Evolutionary conservation across 2,797 vertebrate species (phyloP).

Genomic region (Decapterus maruadsi): DNA sequence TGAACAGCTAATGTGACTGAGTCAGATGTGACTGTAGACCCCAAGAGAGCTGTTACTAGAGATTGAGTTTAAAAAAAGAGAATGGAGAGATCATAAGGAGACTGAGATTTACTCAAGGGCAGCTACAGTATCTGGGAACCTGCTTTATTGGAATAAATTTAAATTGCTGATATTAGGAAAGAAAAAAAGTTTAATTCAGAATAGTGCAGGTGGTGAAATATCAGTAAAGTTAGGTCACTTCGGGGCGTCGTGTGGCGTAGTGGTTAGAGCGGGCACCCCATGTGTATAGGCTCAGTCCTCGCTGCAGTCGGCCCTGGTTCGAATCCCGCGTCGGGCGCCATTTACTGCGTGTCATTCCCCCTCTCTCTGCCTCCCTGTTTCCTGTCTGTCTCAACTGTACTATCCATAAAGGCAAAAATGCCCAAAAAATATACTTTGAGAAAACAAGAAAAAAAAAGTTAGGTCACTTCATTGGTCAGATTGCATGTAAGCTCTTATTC

Average conservation of each 20-base stretch:
- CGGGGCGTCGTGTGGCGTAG: too few species aligned
- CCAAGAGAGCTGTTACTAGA: conserved; percentile 25
- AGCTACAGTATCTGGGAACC: not conserved
- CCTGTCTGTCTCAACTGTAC: too few species aligned
- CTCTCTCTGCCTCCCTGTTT: too few species aligned
- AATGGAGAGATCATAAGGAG: not conserved
- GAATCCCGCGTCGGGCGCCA: too few species aligned
- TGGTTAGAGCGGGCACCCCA: too few species aligned
- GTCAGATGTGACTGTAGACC: conserved; percentile 45
- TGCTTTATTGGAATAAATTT: not conserved
- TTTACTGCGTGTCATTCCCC: too few species aligned
- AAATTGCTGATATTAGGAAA: not conserved
- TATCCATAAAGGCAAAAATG: too few species aligned
- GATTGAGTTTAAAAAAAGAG: not conserved
- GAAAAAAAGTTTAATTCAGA: too few species aligned
- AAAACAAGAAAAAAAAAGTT: too few species aligned
- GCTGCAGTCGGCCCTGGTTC: too few species aligned
- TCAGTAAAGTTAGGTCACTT: not conserved
- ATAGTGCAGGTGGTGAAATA: not conserved
- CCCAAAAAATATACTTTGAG: too few species aligned
- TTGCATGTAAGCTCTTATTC: conserved; percentile 14
- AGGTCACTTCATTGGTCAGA: not conserved
- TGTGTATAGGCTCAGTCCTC: too few species aligned
- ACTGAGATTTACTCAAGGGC: not conserved
- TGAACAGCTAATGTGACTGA: conserved; percentile 35